Evolutionary conservation across 1,140 invertebrate species (phyloP).

Genomic region (Sycophila sp.): DNA sequence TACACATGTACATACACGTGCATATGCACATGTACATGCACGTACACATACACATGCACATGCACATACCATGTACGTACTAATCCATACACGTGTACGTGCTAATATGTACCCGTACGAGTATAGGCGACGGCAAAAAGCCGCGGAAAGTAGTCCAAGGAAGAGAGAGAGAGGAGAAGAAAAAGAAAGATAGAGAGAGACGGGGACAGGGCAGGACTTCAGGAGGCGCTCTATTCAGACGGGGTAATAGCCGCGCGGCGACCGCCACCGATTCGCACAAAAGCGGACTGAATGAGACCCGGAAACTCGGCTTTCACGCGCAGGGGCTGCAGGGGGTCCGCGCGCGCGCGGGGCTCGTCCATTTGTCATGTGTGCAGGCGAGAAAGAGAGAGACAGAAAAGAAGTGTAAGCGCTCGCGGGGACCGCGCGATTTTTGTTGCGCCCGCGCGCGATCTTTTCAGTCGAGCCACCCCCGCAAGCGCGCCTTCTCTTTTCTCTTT

Average conservation of each 20-base stretch:
- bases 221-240: slow-evolving; percentile 8
- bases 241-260: not conserved
- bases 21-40: not conserved
- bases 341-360: not conserved
- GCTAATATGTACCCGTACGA: too few relatives aligned
- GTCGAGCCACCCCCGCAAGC: too few relatives aligned
- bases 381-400: not conserved
- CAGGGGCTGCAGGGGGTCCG: not conserved
- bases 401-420: not conserved
- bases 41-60: too few relatives aligned
- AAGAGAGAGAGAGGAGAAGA: not conserved
- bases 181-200: too few relatives aligned
- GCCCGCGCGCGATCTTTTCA: not conserved
- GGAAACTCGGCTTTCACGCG: slow-evolving; percentile 17
- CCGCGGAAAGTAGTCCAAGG: slow-evolving; percentile 19
- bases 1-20: not conserved
- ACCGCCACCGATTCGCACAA: not conserved
- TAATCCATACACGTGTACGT: too few relatives aligned
- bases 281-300: slow-evolving; percentile 15
- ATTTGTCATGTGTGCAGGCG: not conserved
- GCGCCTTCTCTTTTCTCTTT: not conserved
- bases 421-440: not conserved
- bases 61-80: too few relatives aligned
- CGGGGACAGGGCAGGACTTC: not conserved
- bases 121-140: too few relatives aligned